Base-by-base conservation (phyloP, 2,888 invertebrate species). In the Caenorhabditis afra region DNA sequence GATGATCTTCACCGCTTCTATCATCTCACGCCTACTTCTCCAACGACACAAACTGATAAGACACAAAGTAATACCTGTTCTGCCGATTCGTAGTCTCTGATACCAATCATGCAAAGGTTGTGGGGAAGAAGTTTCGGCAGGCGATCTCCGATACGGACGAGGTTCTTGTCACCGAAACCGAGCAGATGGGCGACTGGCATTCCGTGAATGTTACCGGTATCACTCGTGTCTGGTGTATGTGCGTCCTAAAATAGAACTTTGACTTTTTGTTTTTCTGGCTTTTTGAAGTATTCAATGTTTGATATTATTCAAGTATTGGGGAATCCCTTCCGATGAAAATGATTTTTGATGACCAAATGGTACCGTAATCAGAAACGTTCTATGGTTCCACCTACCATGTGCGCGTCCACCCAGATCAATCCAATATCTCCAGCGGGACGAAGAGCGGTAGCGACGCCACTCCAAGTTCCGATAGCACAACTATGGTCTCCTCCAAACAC, bases 391-490 rank as follows among this genome's bases (percentile, higher is more conserved):
- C 78, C 53, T 45, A 86, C 86, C 83, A 87, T 83, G 47, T 87
- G 87, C 1, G 87, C 87, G 70, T 87, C 87, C 41, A 87, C 83
- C 87, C 87, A 87, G 39, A 87, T 85, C 22, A 87, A 75, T 7
- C 87, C 87, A 61, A 87, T 57, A 23, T 86, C 86, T 67, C 87
- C 87, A 8, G 65, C 58, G 55, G 81, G 80, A n/a, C 87, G 47
- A 8, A 86, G 50, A 3, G 85, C 86, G 1, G 85, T 76, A 8
- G 86, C 82, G 8, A 87, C 86, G 22, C 87, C 87, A 70, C 85
- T 85, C 87, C 87, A 87, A 7, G 87, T 87, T 44, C 87, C 87
- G 53, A 87, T 87, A n/a, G 87, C 87, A 53, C 85, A 87, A 57
- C 84, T 84, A 66, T 87, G 87, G 62, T 87, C 87, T 49, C 87